Evolutionary conservation across 2,113 vertebrate genomes (phyloP).

Genomic region (Alethe diademata): DNA sequence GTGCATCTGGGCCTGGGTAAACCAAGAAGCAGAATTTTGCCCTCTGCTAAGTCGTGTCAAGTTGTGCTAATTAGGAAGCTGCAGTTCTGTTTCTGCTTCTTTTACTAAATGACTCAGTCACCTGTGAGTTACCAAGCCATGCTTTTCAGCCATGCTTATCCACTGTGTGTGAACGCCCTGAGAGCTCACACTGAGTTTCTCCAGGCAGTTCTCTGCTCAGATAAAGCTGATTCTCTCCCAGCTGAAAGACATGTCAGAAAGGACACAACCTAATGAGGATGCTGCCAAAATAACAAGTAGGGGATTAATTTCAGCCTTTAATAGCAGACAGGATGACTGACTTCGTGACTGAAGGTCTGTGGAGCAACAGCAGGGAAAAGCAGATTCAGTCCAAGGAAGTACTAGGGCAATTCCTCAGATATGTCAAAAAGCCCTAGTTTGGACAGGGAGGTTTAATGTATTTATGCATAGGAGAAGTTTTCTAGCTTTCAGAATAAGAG

Average conservation of each 20-base stretch:
- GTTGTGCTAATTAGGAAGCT: not conserved
- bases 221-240: not conserved
- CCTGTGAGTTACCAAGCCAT: rapidly evolving
- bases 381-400: not conserved
- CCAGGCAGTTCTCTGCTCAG: not conserved
- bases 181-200: not conserved
- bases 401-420: not conserved
- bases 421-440: not conserved
- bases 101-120: not conserved
- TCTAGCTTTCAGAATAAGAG: not conserved
- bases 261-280: rapidly evolving
- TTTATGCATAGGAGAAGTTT: not conserved
- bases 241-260: not conserved
- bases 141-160: not conserved
- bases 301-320: not conserved
- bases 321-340: not conserved
- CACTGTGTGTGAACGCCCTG: not conserved
- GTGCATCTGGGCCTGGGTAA: not conserved
- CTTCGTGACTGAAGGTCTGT: not conserved
- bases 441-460: not conserved
- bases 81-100: not conserved
- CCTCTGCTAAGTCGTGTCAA: not conserved
- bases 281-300: not conserved
- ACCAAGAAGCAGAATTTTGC: not conserved
- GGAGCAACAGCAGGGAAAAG: not conserved